phyloP scores from a whole-genome alignment of 1,140 invertebrate species.

The Megathymus violae region DNA sequence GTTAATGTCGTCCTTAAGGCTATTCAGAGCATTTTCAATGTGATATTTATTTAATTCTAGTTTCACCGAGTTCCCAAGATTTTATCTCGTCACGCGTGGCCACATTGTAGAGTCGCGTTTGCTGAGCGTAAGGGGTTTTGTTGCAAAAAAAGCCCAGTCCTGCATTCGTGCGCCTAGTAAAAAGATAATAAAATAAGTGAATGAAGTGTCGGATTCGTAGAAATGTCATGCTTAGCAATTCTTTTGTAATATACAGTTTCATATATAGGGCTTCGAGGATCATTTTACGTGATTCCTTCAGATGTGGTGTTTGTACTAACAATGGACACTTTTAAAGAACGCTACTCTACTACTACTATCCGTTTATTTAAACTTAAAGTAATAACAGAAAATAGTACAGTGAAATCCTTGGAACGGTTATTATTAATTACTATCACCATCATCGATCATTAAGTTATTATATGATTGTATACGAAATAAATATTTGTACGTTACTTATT shows the following conservation, averaged over 20 bases:
- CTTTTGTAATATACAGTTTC: neutral
- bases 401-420: too few species aligned
- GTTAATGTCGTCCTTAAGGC: conserved; percentile 68
- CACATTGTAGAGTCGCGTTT: conserved; percentile 63
- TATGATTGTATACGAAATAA: too few species aligned
- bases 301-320: too few species aligned
- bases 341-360: too few species aligned
- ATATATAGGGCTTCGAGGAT: neutral
- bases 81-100: conserved; percentile 73
- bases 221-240: neutral
- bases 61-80: conserved; percentile 63
- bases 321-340: too few species aligned
- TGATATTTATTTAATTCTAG: conserved; percentile 72
- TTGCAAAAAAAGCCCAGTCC: conserved; percentile 50
- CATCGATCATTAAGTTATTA: too few species aligned
- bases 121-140: conserved; percentile 54
- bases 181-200: conserved; percentile 49
- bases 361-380: too few species aligned
- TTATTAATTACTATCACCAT: too few species aligned
- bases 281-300: neutral
- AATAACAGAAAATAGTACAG: too few species aligned
- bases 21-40: conserved; percentile 69
- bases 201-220: conserved; percentile 23
- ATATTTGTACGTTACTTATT: too few species aligned
- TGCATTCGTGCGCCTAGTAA: conserved; percentile 54